Percentiles rank a stretch among this genome's conserved stretches.
phyloP scores from a whole-genome alignment of 2,113 vertebrate genomes.

The Vombatus ursinus region DNA sequence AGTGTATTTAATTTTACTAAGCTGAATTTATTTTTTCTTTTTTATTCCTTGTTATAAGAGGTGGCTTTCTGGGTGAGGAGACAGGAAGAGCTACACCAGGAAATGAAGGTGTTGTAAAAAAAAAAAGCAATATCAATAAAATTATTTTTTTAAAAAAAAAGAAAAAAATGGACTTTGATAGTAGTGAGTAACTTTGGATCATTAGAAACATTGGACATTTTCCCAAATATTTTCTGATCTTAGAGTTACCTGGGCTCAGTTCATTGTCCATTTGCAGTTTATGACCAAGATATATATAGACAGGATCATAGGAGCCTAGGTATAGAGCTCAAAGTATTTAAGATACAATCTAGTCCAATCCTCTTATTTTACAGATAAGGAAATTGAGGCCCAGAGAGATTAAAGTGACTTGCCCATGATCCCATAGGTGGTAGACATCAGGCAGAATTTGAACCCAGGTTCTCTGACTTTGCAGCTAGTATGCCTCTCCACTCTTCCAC shows the following conservation, averaged over 20 bases:
- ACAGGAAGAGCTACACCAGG: not conserved
- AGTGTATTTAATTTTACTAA: not conserved
- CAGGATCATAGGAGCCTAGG: not conserved
- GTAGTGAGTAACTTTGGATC: not conserved
- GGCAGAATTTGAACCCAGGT: not conserved
- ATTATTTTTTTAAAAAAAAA: not conserved
- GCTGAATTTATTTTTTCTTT: not conserved
- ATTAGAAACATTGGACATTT: not conserved
- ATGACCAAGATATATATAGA: not conserved
- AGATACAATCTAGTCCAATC: too few relatives aligned
- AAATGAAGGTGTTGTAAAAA: not conserved
- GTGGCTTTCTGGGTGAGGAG: not conserved
- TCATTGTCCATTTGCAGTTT: not conserved
- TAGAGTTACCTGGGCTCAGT: not conserved
- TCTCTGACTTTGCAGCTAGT: not conserved
- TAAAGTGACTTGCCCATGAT: not conserved
- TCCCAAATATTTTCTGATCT: not conserved
- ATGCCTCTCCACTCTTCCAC: not conserved
- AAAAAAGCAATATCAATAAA: not conserved
- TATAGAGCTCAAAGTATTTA: not conserved
- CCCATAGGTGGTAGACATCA: not conserved
- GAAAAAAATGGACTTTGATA: too few relatives aligned
- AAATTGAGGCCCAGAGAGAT: too few relatives aligned
- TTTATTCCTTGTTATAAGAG: not conserved
- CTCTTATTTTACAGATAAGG: too few relatives aligned